Percentiles rank a stretch among this genome's conserved stretches.
These are phyloP conservation scores for Paracanthobrama guichenoti DNA, from an alignment of 2,113 vertebrate species.

Conservation along the genomic window DNA sequence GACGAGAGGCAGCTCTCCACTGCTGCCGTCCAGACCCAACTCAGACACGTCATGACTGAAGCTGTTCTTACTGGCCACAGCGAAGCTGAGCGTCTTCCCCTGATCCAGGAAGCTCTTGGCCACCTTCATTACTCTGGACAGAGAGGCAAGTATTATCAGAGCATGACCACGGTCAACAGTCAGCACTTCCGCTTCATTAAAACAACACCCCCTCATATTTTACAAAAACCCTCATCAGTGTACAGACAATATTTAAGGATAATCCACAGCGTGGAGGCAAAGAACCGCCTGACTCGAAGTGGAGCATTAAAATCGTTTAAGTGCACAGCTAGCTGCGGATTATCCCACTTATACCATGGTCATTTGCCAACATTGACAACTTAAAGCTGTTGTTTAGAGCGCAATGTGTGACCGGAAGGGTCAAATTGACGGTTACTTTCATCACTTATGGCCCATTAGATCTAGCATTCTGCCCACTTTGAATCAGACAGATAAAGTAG, in stretches of 20 bases:
- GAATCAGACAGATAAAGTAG: no score
- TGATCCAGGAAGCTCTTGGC: constrained; percentile 91
- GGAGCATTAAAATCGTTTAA: no score
- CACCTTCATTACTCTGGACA: constrained; percentile 92
- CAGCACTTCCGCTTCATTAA: not conserved
- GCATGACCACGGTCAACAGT: not conserved
- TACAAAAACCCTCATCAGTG: not conserved
- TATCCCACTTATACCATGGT: no score
- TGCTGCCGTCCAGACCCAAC: constrained; percentile 83
- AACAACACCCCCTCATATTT: not conserved
- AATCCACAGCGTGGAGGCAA: no score
- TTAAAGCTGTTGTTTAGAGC: no score
- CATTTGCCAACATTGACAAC: no score
- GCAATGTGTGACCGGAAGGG: no score
- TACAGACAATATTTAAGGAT: not conserved
- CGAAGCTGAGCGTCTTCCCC: constrained; percentile 86
- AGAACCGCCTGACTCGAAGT: no score
- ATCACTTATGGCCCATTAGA: no score
- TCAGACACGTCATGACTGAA: constrained; percentile 89
- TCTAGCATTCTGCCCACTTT: no score
- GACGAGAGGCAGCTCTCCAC: constrained; percentile 87
- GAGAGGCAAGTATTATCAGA: not conserved
- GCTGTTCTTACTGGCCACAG: constrained; percentile 86
- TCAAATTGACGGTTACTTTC: no score
- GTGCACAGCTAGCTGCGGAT: no score